Evolutionary conservation across 64 coral and sea anemone genomes (phyloP), one percentile per base, ranked within the genome.

Genomic region (Montipora sp.): DNA sequence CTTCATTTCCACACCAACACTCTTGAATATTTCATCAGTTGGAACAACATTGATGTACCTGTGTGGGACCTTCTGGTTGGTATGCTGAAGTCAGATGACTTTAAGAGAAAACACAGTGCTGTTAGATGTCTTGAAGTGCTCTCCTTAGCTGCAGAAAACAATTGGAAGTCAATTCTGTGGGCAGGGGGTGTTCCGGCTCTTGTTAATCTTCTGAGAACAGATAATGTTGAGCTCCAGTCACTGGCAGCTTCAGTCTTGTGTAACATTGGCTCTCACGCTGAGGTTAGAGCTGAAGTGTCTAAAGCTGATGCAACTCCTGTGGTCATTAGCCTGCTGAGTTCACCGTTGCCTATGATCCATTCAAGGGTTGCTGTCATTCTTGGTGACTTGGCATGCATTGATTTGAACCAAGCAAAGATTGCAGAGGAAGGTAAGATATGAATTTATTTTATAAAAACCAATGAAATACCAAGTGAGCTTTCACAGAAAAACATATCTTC

Each of bases 31-130:
- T 98, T 98, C 55, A 98, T 98, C 59, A 89, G 92, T 53, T 93
- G 91, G 91, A 75, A 88, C 70, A 94, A 95, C 51, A 81, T 84
- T 77, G 94, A 90, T 8, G 63, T 96, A 9, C 91, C 96, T 23
- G 96, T 98, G 5, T 98, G 96, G 96, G 94, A 95, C 20, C 80
- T 94, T 9, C 84, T 98, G 53, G 94, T 98, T 10, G 88, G 94
- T 8, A 98, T 98, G 96, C 59, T 98, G 69, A 93, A 91, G 22
- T 98, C 96, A 83, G 87, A 89, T 55, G 77, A 91, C 21, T 16
- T 75, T n/a, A 87, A 80, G 57, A 90, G 91, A 55, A 92, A 98
- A 79, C 68, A 90, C 18, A 93, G 78, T 84, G 94, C 96, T 21
- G 80, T 93, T 24, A 98, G 91, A 88, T 95, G 91, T 19, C 67